A percentile compares a stretch with the other conserved stretches of the same genome.
Evolutionary conservation across 2,113 vertebrate genomes (phyloP).

Genomic region (Piprites chloris): DNA sequence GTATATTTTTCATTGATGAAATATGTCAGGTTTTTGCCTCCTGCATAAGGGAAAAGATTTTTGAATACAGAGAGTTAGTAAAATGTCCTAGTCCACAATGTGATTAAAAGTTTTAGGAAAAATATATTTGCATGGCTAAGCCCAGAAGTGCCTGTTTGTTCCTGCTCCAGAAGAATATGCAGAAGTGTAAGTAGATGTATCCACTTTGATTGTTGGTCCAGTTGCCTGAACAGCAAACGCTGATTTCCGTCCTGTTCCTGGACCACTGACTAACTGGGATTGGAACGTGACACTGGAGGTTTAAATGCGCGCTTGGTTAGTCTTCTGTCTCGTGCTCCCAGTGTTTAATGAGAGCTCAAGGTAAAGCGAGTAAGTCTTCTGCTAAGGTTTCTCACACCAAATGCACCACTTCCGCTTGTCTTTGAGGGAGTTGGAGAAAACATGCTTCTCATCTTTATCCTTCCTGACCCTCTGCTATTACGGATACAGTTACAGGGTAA

Average conservation of each 20-base stretch:
- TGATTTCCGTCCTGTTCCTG: slow-evolving; percentile 13
- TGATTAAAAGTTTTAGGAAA: background rate
- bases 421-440: background rate
- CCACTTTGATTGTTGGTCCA: slow-evolving; percentile 35
- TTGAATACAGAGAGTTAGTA: background rate
- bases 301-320: background rate
- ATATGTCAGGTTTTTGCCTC: background rate
- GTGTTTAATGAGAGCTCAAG: background rate
- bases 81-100: background rate
- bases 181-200: background rate
- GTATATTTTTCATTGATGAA: background rate
- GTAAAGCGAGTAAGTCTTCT: background rate
- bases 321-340: background rate
- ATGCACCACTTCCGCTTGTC: background rate
- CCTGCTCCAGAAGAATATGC: background rate
- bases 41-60: background rate
- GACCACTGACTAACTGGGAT: background rate
- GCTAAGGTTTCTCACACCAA: background rate
- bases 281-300: slow-evolving; percentile 19
- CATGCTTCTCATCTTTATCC: background rate
- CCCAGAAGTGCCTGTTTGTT: background rate
- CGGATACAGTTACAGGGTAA: background rate
- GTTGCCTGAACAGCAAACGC: background rate
- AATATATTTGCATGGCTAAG: background rate
- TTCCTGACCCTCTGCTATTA: background rate